phyloP scores from a whole-genome alignment of 2,888 invertebrate genomes.

The Oscheius myriophilus region DNA sequence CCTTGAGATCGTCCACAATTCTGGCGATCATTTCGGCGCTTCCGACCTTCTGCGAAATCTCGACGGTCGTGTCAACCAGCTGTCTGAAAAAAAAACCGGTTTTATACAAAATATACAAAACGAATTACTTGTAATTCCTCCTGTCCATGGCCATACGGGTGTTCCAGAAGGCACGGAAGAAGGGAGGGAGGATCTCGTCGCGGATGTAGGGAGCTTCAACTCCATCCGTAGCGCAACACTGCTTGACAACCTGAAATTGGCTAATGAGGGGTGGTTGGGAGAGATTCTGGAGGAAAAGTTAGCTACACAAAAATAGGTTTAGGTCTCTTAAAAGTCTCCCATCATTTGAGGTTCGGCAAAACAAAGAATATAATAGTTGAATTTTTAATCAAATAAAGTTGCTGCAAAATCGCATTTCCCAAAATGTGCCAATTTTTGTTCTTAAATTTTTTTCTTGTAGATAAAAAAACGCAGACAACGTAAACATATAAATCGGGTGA shows the following conservation, averaged over 20 bases:
- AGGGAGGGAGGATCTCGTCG: constrained; percentile 83
- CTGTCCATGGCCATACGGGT: constrained; percentile 98
- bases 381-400: too few species aligned
- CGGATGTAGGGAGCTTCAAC: constrained; percentile 99
- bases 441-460: too few species aligned
- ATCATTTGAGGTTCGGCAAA: too few species aligned
- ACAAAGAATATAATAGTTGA: too few species aligned
- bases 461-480: too few species aligned
- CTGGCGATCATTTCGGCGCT: constrained; percentile 96
- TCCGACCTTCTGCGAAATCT: constrained; percentile 99
- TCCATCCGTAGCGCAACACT: constrained; percentile 99
- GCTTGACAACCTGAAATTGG: constrained; percentile 86
- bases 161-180: constrained; percentile 85
- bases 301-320: too few species aligned
- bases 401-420: too few species aligned
- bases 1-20: constrained; percentile 98
- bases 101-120: too few species aligned
- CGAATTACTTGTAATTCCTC: constrained; percentile 81
- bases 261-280: constrained; percentile 1
- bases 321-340: too few species aligned
- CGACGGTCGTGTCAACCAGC: constrained; percentile 97
- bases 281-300: not conserved
- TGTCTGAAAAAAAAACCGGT: too few species aligned
- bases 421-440: too few species aligned
- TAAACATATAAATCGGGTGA: too few species aligned